Evolutionary conservation across 2,888 invertebrate species (phyloP).

Genomic region (Ptychoptera contaminata): DNA sequence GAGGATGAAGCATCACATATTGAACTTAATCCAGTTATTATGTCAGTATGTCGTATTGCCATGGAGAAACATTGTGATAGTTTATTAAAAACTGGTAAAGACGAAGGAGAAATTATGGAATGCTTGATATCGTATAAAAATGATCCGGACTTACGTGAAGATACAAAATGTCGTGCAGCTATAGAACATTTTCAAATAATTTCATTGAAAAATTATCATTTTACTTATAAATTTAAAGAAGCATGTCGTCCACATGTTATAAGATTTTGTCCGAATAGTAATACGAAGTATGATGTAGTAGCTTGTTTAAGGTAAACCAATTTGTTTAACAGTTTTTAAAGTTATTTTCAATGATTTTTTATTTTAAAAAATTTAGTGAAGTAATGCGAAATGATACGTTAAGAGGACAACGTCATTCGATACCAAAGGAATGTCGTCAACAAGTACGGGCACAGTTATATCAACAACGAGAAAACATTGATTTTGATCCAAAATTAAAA

Average conservation of each 20-base stretch:
- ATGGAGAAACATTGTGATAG: constrained; percentile 62
- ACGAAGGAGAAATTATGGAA: constrained; percentile 82
- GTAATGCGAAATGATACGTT: constrained; percentile 82
- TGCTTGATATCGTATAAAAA: constrained; percentile 88
- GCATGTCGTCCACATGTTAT: constrained; percentile 75
- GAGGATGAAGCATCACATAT: constrained; percentile 79
- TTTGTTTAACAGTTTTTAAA: background rate
- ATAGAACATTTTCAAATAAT: constrained; percentile 96
- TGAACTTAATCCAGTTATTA: constrained; percentile 78
- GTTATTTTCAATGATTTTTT: constrained; percentile 46
- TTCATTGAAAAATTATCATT: constrained; percentile 82
- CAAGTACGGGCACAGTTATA: constrained; percentile 83
- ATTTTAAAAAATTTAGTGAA: constrained; percentile 67
- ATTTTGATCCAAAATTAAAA: constrained; percentile 70
- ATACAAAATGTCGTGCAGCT: constrained; percentile 74
- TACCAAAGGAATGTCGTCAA: constrained; percentile 78
- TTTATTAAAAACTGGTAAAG: constrained; percentile 49
- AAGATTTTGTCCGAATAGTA: constrained; percentile 49
- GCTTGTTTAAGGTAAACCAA: constrained; percentile 22
- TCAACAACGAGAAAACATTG: constrained; percentile 79
- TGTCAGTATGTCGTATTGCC: constrained; percentile 62
- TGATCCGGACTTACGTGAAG: constrained; percentile 60
- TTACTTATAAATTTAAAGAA: constrained; percentile 87
- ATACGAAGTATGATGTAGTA: constrained; percentile 58
- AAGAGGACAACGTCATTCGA: constrained; percentile 53